Conservation (phyloP, 2,888 invertebrate genomes). For the Epirrhoe alternata region DNA sequence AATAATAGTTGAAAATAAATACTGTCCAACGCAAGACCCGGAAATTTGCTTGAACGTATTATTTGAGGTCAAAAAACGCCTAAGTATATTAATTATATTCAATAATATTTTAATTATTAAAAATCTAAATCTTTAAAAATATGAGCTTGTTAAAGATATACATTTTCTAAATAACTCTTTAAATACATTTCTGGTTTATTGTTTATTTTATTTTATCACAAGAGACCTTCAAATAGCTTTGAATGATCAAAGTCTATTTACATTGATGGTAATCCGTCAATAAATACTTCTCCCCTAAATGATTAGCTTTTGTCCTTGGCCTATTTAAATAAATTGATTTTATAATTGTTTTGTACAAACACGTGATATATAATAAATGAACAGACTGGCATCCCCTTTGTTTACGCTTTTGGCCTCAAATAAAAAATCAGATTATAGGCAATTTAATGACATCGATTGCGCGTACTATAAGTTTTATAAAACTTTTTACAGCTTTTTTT, state of each 20-base stretch:
- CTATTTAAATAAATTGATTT: conserved; percentile 15
- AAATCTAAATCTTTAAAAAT: no score
- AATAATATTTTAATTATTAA: no score
- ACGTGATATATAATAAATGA: not conserved
- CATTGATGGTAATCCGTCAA: conserved; percentile 20
- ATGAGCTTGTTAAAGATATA: no score
- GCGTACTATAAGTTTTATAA: no score
- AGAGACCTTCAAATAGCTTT: conserved; percentile 3
- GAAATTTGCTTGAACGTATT: not conserved
- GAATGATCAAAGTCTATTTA: conserved; percentile 3
- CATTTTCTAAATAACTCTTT: no score
- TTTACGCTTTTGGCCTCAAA: no score
- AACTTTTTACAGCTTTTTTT: no score
- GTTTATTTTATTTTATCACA: not conserved
- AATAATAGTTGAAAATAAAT: not conserved
- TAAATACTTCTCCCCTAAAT: conserved; percentile 16
- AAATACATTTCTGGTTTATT: no score
- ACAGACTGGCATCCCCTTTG: not conserved
- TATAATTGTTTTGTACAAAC: not conserved
- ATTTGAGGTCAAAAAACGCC: not conserved
- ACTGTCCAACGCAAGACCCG: not conserved
- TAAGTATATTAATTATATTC: no score
- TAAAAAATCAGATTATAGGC: no score
- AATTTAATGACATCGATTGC: no score
- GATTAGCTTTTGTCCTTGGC: conserved; percentile 10